Percentiles rank a stretch among this genome's conserved stretches.
Evolutionary conservation across 1,140 invertebrate species (phyloP).

Genomic region (Chionoecetes opilio): DNA sequence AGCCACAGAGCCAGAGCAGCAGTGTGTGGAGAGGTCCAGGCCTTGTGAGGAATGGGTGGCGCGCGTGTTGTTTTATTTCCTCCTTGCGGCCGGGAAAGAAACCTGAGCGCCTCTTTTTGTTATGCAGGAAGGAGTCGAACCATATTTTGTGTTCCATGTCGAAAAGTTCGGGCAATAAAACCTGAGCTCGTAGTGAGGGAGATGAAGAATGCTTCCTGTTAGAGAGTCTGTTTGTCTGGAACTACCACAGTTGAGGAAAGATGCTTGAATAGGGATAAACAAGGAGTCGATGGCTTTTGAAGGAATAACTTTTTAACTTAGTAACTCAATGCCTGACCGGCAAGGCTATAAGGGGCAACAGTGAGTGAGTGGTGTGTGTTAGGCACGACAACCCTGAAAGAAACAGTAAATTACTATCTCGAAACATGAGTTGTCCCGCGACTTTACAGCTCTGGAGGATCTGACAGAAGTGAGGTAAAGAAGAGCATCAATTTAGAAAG

Average conservation of each 20-base stretch:
- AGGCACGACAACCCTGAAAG: not conserved
- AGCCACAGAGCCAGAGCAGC: no score
- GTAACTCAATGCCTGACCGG: not conserved
- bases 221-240: no score
- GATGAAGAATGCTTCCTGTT: no score
- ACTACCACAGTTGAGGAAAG: no score
- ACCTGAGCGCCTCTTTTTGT: not conserved
- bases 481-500: not conserved
- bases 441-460: no score
- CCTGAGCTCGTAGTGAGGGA: not conserved
- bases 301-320: not conserved
- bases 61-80: no score
- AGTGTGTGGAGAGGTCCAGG: no score
- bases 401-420: not conserved
- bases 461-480: not conserved
- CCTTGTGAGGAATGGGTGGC: no score
- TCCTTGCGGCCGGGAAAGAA: not conserved
- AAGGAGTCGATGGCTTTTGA: not conserved
- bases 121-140: not conserved
- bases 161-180: not conserved
- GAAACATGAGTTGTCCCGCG: not conserved
- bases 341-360: not conserved
- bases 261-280: not conserved
- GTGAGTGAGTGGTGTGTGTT: not conserved
- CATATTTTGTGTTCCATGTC: not conserved